Percentiles rank a stretch among this genome's conserved stretches.
Evolutionary conservation across 2,113 vertebrate genomes (phyloP).

Genomic region (Nesoenas mayeri): DNA sequence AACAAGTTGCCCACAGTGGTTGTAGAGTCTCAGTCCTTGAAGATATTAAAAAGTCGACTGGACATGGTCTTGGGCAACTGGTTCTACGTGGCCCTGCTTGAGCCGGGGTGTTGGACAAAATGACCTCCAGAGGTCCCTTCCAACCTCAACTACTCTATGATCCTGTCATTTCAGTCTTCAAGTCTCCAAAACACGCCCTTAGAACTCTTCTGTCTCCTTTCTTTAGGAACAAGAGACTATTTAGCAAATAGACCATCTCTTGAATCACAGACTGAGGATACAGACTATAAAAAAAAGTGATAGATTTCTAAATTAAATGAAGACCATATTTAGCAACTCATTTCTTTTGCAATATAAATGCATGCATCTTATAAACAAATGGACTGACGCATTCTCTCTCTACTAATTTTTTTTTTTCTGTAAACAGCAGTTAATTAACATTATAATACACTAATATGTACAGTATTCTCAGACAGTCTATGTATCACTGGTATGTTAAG

Average conservation of each 20-base stretch:
- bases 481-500: neutral
- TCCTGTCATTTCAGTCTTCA: neutral
- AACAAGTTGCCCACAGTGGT: too few species aligned
- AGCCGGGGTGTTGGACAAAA: too few species aligned
- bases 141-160: too few species aligned
- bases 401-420: neutral
- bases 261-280: neutral
- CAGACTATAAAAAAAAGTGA: neutral
- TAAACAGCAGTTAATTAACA: neutral
- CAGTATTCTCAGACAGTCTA: neutral
- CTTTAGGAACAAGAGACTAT: neutral
- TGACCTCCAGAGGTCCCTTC: too few species aligned
- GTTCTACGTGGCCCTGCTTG: too few species aligned
- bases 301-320: neutral
- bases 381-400: neutral
- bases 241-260: neutral
- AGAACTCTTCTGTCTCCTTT: neutral
- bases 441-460: neutral
- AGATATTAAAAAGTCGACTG: too few species aligned
- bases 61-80: too few species aligned
- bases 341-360: neutral
- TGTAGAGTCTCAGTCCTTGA: too few species aligned
- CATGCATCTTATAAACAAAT: neutral
- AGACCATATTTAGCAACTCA: neutral
- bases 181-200: neutral